A percentile compares a stretch with the other conserved stretches of the same genome.
phyloP scores from a whole-genome alignment of 2,797 vertebrate genomes.

The Lepilemur ruficaudatus region DNA sequence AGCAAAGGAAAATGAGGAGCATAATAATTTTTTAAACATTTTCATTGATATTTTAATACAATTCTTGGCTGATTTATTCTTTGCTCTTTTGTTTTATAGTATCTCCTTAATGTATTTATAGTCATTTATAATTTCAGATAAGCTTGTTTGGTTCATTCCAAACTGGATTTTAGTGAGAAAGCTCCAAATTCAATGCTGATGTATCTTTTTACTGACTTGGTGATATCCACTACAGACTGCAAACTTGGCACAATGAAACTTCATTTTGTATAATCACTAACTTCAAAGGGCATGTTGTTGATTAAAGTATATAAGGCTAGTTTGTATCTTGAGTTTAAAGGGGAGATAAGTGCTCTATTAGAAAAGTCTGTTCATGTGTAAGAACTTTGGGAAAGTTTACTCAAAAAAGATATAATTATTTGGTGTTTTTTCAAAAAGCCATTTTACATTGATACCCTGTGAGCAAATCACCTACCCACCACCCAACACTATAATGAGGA shows the following conservation, averaged over 20 bases:
- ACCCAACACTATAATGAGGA: not conserved
- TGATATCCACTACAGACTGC: not conserved
- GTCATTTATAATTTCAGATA: constrained; percentile 48
- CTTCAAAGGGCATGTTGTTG: not conserved
- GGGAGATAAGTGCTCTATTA: not conserved
- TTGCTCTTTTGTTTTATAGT: constrained; percentile 30
- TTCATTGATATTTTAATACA: constrained; percentile 4
- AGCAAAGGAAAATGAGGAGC: constrained; percentile 25
- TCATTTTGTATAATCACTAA: not conserved
- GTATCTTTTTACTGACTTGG: not conserved
- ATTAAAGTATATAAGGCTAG: not conserved
- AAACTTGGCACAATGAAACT: not conserved
- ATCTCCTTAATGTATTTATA: constrained; percentile 18
- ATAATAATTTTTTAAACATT: constrained; percentile 30
- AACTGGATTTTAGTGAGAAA: constrained; percentile 27
- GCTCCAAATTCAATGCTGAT: not conserved
- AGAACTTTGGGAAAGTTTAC: not conserved
- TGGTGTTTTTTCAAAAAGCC: not conserved
- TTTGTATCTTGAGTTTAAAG: not conserved
- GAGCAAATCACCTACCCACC: not conserved
- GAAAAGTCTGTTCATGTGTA: not conserved
- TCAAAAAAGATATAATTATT: not conserved
- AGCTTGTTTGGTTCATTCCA: not conserved
- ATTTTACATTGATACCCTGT: not conserved
- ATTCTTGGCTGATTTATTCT: constrained; percentile 37